Evolutionary conservation across 2,113 vertebrate species (phyloP), one percentile per base, ranked within the genome.

Genomic region (Triplophysa siluroides): DNA sequence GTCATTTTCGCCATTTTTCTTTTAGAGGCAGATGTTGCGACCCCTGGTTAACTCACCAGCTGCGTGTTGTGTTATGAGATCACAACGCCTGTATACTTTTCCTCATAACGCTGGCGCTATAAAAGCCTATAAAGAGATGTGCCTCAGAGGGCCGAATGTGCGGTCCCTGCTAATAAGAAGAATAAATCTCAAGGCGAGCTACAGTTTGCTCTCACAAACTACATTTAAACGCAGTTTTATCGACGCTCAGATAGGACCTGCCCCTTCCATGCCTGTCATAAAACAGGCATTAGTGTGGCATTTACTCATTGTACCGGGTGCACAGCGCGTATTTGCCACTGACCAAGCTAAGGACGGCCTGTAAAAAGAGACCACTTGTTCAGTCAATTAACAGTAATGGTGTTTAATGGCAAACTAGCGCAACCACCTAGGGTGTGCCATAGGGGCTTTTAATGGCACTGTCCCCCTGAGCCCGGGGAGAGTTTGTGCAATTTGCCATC

Each of bases 181-280:
- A 74, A 83, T 86, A 86, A 86, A 88, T 86, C 84, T 82, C 80
- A 65, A 80, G n/a, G n/a, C 54, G 52, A 86, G 85, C 71, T 58
- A 72, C 76, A 67, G 60, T 81, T 82, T 50, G 29, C 74, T 65
- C 83, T 78, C 82, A 64, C 84, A 84, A 84, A 86, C 74, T 73
- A 75, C 82, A 81, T 85, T 86, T 86, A 79, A 88, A 85, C 75
- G 78, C 74, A 62, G 68, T 83, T 88, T 85, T 86, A 83, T 86
- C 64, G 83, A 62, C 38, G 76, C 76, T 50, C 54, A 43, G 84
- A 83, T 80, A 71, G 75, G 61, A 79, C 66, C 76, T 79, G 54
- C 41, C 77, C 69, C 29, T 52, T 81, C 54, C 70, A 38, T 73
- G 61, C 65, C 77, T 47, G 60, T 67, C 68, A 83, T 86, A 83